Evolutionary conservation across 2,113 vertebrate genomes (phyloP).

Genomic region (Prinia subflava): DNA sequence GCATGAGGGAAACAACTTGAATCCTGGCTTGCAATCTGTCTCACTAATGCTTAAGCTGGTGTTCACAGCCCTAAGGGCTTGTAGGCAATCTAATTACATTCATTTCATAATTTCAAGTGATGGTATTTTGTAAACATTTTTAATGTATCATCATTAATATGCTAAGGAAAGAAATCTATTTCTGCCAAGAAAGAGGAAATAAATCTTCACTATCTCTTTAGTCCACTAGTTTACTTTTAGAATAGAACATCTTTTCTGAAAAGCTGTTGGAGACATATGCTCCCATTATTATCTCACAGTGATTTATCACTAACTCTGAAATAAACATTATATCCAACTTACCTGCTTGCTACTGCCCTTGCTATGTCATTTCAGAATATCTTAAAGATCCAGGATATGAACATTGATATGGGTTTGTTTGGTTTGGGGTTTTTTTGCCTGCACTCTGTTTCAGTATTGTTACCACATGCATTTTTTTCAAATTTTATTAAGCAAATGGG

Average conservation of each 20-base stretch:
- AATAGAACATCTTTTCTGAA: constrained; percentile 60
- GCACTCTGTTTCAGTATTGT: neutral
- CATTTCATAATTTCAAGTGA: constrained; percentile 67
- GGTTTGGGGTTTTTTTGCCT: neutral
- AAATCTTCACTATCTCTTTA: constrained; percentile 75
- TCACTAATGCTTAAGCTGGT: constrained; percentile 61
- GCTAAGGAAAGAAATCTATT: constrained; percentile 69
- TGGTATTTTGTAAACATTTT: constrained; percentile 72
- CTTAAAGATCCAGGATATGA: constrained; percentile 22
- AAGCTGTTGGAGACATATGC: constrained; percentile 74
- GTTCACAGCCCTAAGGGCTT: constrained; percentile 32
- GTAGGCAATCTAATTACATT: constrained; percentile 61
- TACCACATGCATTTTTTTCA: neutral
- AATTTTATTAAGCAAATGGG: neutral
- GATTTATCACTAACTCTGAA: constrained; percentile 70
- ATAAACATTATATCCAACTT: constrained; percentile 55
- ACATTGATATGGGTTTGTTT: neutral
- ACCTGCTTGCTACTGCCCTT: constrained; percentile 28
- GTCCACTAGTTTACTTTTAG: constrained; percentile 65
- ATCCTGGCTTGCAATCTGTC: constrained; percentile 53
- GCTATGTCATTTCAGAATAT: constrained; percentile 33
- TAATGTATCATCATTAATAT: constrained; percentile 74
- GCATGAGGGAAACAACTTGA: neutral
- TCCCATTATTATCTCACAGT: constrained; percentile 67
- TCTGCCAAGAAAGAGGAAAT: constrained; percentile 68